Conservation (phyloP, 1,140 invertebrate species). For the Brachionus koreanus region DNA sequence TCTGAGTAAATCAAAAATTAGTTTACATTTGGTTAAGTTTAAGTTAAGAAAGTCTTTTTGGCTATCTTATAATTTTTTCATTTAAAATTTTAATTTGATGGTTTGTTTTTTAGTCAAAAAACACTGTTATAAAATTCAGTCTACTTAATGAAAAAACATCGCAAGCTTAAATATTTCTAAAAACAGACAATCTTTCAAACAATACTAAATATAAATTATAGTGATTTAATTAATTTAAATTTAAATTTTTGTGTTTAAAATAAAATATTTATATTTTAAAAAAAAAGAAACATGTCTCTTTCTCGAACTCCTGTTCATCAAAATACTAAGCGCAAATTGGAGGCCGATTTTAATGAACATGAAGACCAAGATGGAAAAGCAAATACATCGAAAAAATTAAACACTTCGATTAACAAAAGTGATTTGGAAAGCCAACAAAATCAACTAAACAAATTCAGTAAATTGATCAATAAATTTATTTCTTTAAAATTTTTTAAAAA, state of each 20-base stretch:
- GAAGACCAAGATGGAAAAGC: not conserved
- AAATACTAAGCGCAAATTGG: not conserved
- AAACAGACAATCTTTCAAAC: too few relatives aligned
- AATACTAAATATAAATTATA: too few relatives aligned
- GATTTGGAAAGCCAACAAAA: not conserved
- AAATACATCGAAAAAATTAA: slow-evolving; percentile 10
- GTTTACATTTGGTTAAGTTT: too few relatives aligned
- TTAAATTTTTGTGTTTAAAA: not conserved
- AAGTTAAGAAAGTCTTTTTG: too few relatives aligned
- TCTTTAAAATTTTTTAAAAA: not conserved
- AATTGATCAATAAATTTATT: not conserved
- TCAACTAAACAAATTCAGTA: slow-evolving; percentile 22
- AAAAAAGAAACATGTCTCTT: slow-evolving; percentile 11
- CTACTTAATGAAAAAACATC: too few relatives aligned
- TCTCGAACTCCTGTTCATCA: slow-evolving; percentile 8
- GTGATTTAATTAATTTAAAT: too few relatives aligned
- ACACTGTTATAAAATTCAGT: too few relatives aligned
- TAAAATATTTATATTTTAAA: not conserved
- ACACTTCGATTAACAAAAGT: not conserved
- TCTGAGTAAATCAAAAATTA: too few relatives aligned
- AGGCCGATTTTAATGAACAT: not conserved
- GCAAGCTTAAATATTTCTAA: too few relatives aligned
- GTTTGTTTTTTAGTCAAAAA: too few relatives aligned
- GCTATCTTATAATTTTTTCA: too few relatives aligned
- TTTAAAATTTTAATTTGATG: too few relatives aligned